Evolutionary conservation across 2,888 invertebrate genomes (phyloP), one percentile per base, ranked within the genome.

Genomic region (Tricholauxania praeusta): DNA sequence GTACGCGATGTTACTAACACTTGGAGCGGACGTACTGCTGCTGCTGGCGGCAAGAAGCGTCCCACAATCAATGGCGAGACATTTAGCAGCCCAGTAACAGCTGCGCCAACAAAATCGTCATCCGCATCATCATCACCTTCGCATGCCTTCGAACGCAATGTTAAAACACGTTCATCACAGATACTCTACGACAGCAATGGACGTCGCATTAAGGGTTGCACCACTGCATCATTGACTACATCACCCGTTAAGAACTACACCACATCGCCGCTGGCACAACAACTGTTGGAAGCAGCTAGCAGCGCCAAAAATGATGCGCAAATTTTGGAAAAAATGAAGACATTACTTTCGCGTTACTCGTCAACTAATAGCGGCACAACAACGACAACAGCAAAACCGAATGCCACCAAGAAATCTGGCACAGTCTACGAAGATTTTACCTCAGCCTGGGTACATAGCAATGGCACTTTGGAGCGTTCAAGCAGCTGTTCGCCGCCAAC

Each of bases 251-350:
- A 90, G 78, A 85, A 82, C 57, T 89, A 87, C 90, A 91, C 73
- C 90, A 92, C 84, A 72, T 92, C 93, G 7, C 89, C 93, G 6
- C 84, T 94, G 60, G 91, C 91, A 28, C 90, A 94, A 81, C 93
- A 94, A 83, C 91, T 94, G 48, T 85, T 94, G 3, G 90, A 92
- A 78, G 92, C 93, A 39, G 91, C 94, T 6, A 92, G 92, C 80
- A 91, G 83, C 77, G 91, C 92, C 1, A 92, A 92, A 81, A 93
- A 94, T 79, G 94, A 95, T 81, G 91, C 91, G 7, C 89, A 91
- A 76, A 92, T 94, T 71, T 88, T 93, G 32, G 91, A 92, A 79
- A 93, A 94, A 84, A 92, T 95, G 87, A 93, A 94, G 82, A 92
- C 92, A 73, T 83, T 92, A 52, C 83, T 92, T n/a, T 90, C 89